Evolutionary conservation across 2,113 vertebrate species (phyloP).

Genomic region (Marcusenius ussheri): DNA sequence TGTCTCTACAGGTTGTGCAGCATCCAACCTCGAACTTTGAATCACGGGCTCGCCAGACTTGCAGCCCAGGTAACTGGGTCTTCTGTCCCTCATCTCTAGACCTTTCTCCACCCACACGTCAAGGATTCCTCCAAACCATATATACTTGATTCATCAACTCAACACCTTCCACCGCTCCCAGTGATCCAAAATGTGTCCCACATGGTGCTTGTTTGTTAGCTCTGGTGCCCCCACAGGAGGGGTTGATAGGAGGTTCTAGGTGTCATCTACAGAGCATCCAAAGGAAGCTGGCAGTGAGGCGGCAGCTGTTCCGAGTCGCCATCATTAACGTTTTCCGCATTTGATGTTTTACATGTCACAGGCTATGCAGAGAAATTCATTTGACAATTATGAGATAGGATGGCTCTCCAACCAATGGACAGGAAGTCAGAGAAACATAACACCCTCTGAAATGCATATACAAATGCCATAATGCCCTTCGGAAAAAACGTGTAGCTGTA

Average conservation of each 20-base stretch:
- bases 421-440: neutral
- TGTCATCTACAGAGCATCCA: neutral
- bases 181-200: neutral
- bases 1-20: neutral
- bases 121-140: neutral
- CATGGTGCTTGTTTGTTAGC: neutral
- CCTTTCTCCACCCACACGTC: neutral
- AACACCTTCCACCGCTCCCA: neutral
- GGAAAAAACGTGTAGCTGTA: neutral
- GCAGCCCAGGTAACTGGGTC: neutral
- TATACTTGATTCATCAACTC: neutral
- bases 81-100: neutral
- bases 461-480: neutral
- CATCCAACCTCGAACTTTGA: neutral
- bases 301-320: neutral
- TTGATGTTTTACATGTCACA: neutral
- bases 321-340: neutral
- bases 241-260: neutral
- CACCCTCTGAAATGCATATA: neutral
- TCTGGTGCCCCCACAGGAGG: neutral
- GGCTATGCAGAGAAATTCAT: neutral
- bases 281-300: neutral
- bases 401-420: neutral
- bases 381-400: neutral
- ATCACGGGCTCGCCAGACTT: neutral